Evolutionary conservation across 1,140 invertebrate species (phyloP), one percentile per base, ranked within the genome.

Genomic region (Euschistus heros): DNA sequence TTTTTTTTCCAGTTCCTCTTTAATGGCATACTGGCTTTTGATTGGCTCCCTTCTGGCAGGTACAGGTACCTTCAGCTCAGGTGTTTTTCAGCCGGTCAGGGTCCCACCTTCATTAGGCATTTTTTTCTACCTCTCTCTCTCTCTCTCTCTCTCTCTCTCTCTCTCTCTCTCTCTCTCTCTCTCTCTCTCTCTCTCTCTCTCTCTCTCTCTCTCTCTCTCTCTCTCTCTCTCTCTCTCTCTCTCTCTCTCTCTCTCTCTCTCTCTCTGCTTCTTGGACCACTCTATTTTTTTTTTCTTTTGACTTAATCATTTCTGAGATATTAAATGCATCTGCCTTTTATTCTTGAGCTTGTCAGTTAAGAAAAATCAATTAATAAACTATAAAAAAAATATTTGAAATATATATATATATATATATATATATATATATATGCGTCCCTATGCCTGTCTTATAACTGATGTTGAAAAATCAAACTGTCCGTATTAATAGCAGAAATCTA

Each of bases 261-360:
- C 22, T 24, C 30, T 65, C 57, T 37, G 27, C 37, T 37, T 62
- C 55, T 42, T 65, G 22, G 18, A 14, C 64, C 42, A 64, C 52
- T 62, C 33, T 52, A 20, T 65, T 24, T 54, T 54, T n/a, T 54
- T 54, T 14, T 22, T 65, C 26, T 26, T 62, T 62, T 20, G 24
- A 27, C 57, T 65, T 42, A 18, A 20, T 65, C 57, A 26, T 63
- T 37, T 63, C 27, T 61, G 4, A 18, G 18, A 50, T 64, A 64
- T 64, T 50, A 20, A 26, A 64, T 64, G 33, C 33, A 37, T 37
- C 33, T 10, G 33, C 33, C 33, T 37, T 37, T 37, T 37, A 37
- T 37, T 37, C 33, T 37, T 37, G 1, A 37, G 30, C 33, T 37
- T 37, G 33, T 37, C 33, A 37, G 33, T 37, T 37, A 1, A 37